Base-by-base conservation (phyloP, 2,797 vertebrate genomes). In the Dromococcyx pavoninus region DNA sequence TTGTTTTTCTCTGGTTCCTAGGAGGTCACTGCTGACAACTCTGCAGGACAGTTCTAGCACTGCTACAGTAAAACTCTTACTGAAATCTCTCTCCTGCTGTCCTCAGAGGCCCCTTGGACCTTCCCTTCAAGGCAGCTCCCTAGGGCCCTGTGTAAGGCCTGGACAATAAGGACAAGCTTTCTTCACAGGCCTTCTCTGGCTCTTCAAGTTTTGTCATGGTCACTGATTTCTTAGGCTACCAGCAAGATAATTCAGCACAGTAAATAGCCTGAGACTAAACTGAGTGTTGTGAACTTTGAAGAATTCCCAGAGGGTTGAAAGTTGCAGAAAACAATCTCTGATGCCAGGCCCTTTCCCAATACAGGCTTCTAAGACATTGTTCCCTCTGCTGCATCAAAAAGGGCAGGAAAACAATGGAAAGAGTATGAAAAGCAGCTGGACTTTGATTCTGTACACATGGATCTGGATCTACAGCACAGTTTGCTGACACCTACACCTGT, bases 401-500 rank as follows among this genome's bases (percentile, higher is more conserved):
- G 10, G 7, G 6, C 11, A 72, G 82, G 58, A 91, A 89, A 89
- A 25, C 5, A 46, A 44, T 33, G 37, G 12, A 74, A 81, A 73
- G 21, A 72, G 10, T 62, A 69, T 65, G 43, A 90, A 86, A 85
- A 89, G 48, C 35, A 87, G 32, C 23, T 44, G 19, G 6, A 79
- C 18, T 75, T 35, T 50, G 69, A 86, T 70, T 73, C 51, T 67
- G 18, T 32, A 61, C 21, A 6, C 5, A 12, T 9, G 17, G 24
- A 53, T 80, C 37, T 70, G 54, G n/a, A 54, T 43, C 54, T 41
- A 44, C 21, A 64, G 72, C 28, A 35, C 35, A 57, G 37, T 64
- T 44, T 5, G 2, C 61, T 80, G 65, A 70, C 18, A 77, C 7
- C 23, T 43, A 37, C 13, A 43, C 7, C 11, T 0, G 0, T 1